A percentile compares a stretch with the other conserved stretches of the same genome.
phyloP scores from a whole-genome alignment of 2,797 vertebrate species.

The Calcarius lapponicus region DNA sequence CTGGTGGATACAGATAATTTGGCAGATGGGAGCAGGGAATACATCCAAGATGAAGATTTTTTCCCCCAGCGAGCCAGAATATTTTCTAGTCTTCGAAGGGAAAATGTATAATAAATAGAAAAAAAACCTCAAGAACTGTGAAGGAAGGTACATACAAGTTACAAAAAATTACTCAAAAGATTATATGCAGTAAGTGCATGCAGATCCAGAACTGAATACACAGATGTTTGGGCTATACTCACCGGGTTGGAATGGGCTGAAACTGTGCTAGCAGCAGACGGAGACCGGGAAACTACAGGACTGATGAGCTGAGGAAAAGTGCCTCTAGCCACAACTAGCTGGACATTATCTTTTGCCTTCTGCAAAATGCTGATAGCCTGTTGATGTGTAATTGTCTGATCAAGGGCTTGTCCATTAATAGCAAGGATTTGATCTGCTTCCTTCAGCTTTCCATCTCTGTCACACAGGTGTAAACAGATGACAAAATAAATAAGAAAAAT shows the following conservation, averaged over 20 bases:
- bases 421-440: slow-evolving; percentile 97
- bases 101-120: not conserved
- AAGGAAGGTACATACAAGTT: not conserved
- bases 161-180: not conserved
- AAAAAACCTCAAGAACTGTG: not conserved
- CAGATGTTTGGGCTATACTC: not conserved
- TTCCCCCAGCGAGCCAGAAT: rapidly evolving
- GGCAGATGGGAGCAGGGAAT: not conserved
- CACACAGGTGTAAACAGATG: not conserved
- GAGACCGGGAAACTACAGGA: slow-evolving; percentile 89
- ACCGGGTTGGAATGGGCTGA: slow-evolving; percentile 93
- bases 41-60: not conserved
- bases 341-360: slow-evolving; percentile 88
- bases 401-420: slow-evolving; percentile 90
- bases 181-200: not conserved
- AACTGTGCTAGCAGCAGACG: slow-evolving; percentile 92
- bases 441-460: slow-evolving; percentile 91
- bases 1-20: not conserved
- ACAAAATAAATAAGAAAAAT: slow-evolving; percentile 17
- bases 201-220: not conserved
- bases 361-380: slow-evolving; percentile 93
- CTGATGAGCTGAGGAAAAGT: slow-evolving; percentile 86
- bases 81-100: not conserved
- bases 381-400: slow-evolving; percentile 94
- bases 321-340: slow-evolving; percentile 89